Base-by-base conservation (phyloP, 2,888 invertebrate genomes). In the Brachypalpus laphriformis region DNA sequence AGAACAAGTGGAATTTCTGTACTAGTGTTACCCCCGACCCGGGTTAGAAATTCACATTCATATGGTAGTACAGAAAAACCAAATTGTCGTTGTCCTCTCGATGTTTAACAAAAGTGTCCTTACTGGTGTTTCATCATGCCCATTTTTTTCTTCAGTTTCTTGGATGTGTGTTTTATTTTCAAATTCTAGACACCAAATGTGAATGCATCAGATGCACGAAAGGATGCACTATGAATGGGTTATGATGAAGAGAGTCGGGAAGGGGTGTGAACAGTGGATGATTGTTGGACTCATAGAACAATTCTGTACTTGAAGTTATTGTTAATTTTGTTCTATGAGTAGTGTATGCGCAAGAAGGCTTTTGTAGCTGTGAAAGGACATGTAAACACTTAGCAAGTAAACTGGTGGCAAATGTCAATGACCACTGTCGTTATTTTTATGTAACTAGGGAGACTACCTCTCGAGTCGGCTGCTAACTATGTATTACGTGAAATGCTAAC, bases 31-130 rank as follows among this genome's bases (percentile, higher is more conserved):
- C 63, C 22, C 40, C 25, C 42, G 3, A 5, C 5, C 42, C 25
- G 37, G 49, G 22, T 1, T 5, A 20, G 22, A 61, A 14, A 9
- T 61, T 9, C 8, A 68, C 42, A 42, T 56, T 54, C 16, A 25
- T 18, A n/a, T n/a, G n/a, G n/a, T n/a, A n/a, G n/a, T n/a, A 34
- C 16, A 20, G n/a, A 28, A 49, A 25, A 47, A 59, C 47, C 66
- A 31, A 76, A 47, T 66, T 49, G 47, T 49, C 66, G 57, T 57
- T 68, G 76, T 66, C 25, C 74, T 66, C 37, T 25, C 40, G 57
- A 68, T 68, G 76, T 57, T 40, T 59, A 56, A 59, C 47, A 22
- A 66, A 68, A 76, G 40, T 57, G 16, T 66, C 57, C 65, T 75
- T 51, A 34, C 49, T 40, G 16, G 47, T 65, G 22, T 51, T 75